These are phyloP conservation scores for Chiloscyllium punctatum DNA, from an alignment of 2,797 vertebrate species.

Conservation along the genomic window DNA sequence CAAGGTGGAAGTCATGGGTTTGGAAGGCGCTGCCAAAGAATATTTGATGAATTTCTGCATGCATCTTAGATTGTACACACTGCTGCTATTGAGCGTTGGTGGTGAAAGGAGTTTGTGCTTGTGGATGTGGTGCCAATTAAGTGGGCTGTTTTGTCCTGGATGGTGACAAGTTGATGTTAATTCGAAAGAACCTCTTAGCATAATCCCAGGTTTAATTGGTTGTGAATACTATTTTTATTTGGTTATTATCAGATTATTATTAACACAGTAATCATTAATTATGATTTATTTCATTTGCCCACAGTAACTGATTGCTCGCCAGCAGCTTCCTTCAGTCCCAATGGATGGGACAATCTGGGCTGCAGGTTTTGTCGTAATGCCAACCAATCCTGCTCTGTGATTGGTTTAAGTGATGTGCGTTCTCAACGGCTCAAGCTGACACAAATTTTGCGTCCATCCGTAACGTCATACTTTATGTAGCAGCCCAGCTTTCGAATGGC, in stretches of 20 bases:
- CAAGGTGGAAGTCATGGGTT: no score
- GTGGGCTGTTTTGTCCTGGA: no score
- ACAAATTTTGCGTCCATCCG: neutral
- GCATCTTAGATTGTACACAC: no score
- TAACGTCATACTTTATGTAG: conserved; percentile 6
- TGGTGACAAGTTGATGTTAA: neutral
- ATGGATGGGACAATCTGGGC: neutral
- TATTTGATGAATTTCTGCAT: no score
- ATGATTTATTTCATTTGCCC: conserved; percentile 12
- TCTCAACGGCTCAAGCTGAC: conserved; percentile 29
- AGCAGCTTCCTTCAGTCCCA: neutral
- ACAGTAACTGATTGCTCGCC: conserved; percentile 30
- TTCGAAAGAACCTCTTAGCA: neutral
- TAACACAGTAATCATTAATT: conserved; percentile 23
- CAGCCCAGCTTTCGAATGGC: neutral
- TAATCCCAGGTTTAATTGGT: neutral
- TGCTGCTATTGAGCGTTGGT: no score
- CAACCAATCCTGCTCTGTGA: neutral
- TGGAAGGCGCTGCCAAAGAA: no score
- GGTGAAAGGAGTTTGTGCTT: no score
- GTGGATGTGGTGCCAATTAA: no score
- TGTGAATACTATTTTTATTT: conserved; percentile 10
- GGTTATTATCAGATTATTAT: conserved; percentile 1
- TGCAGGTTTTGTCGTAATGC: conserved; percentile 26
- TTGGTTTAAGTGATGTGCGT: conserved; percentile 18